Evolutionary conservation across 2,888 invertebrate genomes (phyloP).

Genomic region (Megalurothrips usitatus): DNA sequence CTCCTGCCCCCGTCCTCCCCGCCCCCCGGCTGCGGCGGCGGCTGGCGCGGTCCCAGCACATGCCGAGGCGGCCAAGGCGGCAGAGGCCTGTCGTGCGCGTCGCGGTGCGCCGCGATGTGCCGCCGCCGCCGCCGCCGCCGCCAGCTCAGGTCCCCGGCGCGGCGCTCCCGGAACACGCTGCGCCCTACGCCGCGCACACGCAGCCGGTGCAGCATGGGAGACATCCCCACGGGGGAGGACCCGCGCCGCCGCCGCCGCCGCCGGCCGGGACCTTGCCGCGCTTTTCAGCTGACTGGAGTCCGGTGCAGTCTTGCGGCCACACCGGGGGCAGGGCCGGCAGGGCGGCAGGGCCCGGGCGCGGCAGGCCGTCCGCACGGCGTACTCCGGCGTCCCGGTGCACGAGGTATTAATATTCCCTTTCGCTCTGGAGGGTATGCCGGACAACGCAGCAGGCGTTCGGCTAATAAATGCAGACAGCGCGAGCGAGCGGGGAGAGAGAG

Average conservation of each 20-base stretch:
- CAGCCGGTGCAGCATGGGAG: not conserved
- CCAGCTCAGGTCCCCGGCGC: too few relatives aligned
- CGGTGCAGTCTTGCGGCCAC: not conserved
- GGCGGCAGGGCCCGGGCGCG: too few relatives aligned
- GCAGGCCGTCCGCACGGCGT: too few relatives aligned
- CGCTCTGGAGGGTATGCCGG: conserved; percentile 13
- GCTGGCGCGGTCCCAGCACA: not conserved
- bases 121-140: too few relatives aligned
- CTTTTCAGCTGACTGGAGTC: not conserved
- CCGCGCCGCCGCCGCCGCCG: too few relatives aligned
- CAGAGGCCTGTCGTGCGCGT: too few relatives aligned
- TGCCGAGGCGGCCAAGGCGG: not conserved
- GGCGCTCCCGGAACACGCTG: too few relatives aligned
- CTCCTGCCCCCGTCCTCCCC: not conserved
- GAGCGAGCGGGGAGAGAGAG: not conserved
- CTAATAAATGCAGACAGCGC: conserved; percentile 26
- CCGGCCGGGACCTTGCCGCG: not conserved
- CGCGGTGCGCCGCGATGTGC: too few relatives aligned
- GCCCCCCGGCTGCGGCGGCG: not conserved
- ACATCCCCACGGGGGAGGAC: too few relatives aligned
- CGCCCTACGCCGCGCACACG: not conserved
- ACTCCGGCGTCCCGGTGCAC: not conserved
- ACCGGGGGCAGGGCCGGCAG: not conserved
- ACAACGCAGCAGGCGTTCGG: conserved; percentile 23
- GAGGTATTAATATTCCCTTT: conserved; percentile 16